Conservation (phyloP, 1,140 invertebrate genomes). For the Berghia stephanieae region DNA sequence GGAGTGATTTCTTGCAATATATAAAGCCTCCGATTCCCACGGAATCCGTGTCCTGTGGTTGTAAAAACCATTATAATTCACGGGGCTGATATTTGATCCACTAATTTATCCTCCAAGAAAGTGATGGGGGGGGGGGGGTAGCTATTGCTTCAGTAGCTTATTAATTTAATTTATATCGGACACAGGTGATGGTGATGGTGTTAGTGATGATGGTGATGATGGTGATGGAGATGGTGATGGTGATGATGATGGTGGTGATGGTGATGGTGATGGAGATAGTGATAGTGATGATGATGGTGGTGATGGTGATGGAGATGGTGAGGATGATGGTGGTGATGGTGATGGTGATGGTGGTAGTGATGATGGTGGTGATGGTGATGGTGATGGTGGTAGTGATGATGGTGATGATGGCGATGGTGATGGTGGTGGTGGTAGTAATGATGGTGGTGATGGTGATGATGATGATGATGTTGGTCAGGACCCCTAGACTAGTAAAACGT, state of each 20-base stretch:
- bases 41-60: too few relatives aligned
- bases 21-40: too few relatives aligned
- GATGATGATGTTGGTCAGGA: not conserved
- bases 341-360: constrained; percentile 1
- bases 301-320: constrained; percentile 5
- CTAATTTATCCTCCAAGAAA: too few relatives aligned
- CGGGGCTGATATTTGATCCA: too few relatives aligned
- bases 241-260: constrained; percentile 6
- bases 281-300: constrained; percentile 5
- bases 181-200: too few relatives aligned
- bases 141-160: too few relatives aligned
- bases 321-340: not conserved
- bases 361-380: constrained; percentile 4
- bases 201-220: constrained; percentile 6
- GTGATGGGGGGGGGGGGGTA: too few relatives aligned
- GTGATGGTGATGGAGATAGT: not conserved
- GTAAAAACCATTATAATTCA: too few relatives aligned
- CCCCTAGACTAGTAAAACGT: too few relatives aligned
- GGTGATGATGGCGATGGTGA: constrained; percentile 30
- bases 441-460: not conserved
- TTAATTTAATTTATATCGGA: too few relatives aligned
- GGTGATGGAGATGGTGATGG: not conserved
- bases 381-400: constrained; percentile 27
- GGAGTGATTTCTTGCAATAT: too few relatives aligned
- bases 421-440: constrained; percentile 21